Evolutionary conservation across 2,888 invertebrate species (phyloP), one percentile per base, ranked within the genome.

Genomic region (Lampropteryx suffumata): DNA sequence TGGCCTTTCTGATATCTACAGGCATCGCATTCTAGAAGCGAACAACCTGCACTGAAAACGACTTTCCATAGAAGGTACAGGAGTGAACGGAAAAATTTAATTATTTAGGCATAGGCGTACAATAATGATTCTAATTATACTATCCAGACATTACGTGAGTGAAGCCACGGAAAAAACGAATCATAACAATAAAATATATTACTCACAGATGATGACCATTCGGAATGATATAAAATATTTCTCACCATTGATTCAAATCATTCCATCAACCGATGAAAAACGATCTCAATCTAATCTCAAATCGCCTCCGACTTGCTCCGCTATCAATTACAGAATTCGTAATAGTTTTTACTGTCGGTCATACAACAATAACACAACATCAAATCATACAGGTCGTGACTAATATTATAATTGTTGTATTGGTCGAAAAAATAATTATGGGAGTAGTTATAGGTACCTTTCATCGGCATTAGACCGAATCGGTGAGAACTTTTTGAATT

Each of bases 341-440:
- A 76, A 75, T 70, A 66, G 72, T 77, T 81, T 81, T 82, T 79
- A 79, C 72, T 63, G 69, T 65, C 57, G 59, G 60, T 72, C 76
- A 74, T 79, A 71, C 69, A 61, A 61, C 50, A 61, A 59, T 55
- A 57, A 61, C 56, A 68, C 74, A 78, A 72, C 67, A 71, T 71
- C 70, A 67, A 79, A 73, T 73, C 69, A 71, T 75, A 76, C 62
- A 66, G 74, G 74, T 82, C 86, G 84, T 84, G 79, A 79, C 88
- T 83, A 87, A 90, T 85, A 71, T 64, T 72, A 69, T 79, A 85
- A 85, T 86, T 80, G 82, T 79, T 79, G 80, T 87, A 88, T 87
- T 85, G 86, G 84, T 82, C 77, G 75, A 82, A 78, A 76, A 84
- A 84, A 87, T 85, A 86, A 88, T 89, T 84, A 85, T 79, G 76